A percentile compares a stretch with the other conserved stretches of the same genome.
phyloP scores from a whole-genome alignment of 2,797 vertebrate genomes.

The Sebastolobus altivelis region DNA sequence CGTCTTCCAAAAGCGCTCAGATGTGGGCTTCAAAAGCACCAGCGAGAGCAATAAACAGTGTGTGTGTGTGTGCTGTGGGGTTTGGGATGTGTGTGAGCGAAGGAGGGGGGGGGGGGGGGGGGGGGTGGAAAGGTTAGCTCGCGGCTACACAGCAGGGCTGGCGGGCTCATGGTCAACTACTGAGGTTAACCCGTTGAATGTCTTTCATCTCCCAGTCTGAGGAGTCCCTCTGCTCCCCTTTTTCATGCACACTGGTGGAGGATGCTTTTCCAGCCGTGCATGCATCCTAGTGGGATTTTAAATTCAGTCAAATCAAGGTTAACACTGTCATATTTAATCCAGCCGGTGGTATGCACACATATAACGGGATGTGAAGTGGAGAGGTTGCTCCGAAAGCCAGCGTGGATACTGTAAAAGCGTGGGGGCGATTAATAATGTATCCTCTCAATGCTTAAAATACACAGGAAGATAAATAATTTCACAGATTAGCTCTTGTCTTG shows the following conservation, averaged over 20 bases:
- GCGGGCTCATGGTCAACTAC: background rate
- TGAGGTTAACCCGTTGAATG: slow-evolving; percentile 27
- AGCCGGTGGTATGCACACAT: slow-evolving; percentile 27
- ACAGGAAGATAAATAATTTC: slow-evolving; percentile 82
- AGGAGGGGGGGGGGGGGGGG: too few relatives aligned
- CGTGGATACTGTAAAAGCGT: slow-evolving; percentile 51
- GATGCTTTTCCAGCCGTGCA: slow-evolving; percentile 16
- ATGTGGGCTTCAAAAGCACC: slow-evolving; percentile 45
- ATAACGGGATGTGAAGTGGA: slow-evolving; percentile 13
- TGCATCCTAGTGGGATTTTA: slow-evolving; percentile 22
- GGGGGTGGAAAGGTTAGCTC: slow-evolving; percentile 46
- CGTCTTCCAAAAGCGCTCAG: slow-evolving; percentile 39
- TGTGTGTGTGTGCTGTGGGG: slow-evolving; percentile 2
- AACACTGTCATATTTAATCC: slow-evolving; percentile 44
- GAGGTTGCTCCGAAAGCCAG: slow-evolving; percentile 30
- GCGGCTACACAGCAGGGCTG: slow-evolving; percentile 13
- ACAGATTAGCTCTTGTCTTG: slow-evolving; percentile 76
- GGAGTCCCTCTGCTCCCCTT: slow-evolving; percentile 4
- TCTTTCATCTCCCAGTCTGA: slow-evolving; percentile 26
- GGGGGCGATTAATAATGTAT: slow-evolving; percentile 75
- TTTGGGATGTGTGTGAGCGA: slow-evolving; percentile 9
- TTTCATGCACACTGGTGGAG: background rate
- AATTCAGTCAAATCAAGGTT: slow-evolving; percentile 54
- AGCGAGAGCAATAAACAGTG: slow-evolving; percentile 27
- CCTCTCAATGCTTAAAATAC: slow-evolving; percentile 77